Evolutionary conservation across 2,888 invertebrate genomes (phyloP), one percentile per base, ranked within the genome.

Genomic region (Sicus ferrugineus): DNA sequence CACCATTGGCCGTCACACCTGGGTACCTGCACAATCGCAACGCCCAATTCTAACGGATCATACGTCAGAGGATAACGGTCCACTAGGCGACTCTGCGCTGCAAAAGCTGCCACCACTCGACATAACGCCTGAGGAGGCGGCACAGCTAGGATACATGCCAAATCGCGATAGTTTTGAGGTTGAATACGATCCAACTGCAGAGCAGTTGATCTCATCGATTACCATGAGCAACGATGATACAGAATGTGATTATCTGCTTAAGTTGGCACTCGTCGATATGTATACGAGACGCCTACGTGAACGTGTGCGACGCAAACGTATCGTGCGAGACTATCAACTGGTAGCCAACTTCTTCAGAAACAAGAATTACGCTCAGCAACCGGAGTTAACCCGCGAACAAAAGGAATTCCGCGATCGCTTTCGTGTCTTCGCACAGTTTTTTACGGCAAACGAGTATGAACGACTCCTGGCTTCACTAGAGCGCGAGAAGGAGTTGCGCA

Each of bases 81-180:
- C 95, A 0, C 84, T 95, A 46, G 84, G 85, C 9, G 92, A 93
- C 1, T 94, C 93, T 7, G 90, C 91, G 73, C 88, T 90, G 38
- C 79, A 82, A 69, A 81, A 92, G 68, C 86, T 96, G 68, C 93
- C 95, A 42, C 92, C 95, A 1, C 83, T 94, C 30, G 95, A 96
- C 77, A 90, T 95, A 67, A 90, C 91, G 11, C 86, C 89, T 0
- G 95, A 96, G 81, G 96, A 98, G 86, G 95, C 96, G 38, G 88
- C 91, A 42, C 92, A 95, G 79, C 87, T 98, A 11, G 95, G 96
- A 2, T 98, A 97, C 81, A 96, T 96, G 94, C 94, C 97, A 2
- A 93, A 95, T 81, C 89, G 97, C 81, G 97, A 97, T 88, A 97
- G 97, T 83, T 98, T 96, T 88, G 97, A 97, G 87, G 89, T 94